Base-by-base conservation (phyloP, 2,113 vertebrate species). In the Rhinichthys klamathensis region DNA sequence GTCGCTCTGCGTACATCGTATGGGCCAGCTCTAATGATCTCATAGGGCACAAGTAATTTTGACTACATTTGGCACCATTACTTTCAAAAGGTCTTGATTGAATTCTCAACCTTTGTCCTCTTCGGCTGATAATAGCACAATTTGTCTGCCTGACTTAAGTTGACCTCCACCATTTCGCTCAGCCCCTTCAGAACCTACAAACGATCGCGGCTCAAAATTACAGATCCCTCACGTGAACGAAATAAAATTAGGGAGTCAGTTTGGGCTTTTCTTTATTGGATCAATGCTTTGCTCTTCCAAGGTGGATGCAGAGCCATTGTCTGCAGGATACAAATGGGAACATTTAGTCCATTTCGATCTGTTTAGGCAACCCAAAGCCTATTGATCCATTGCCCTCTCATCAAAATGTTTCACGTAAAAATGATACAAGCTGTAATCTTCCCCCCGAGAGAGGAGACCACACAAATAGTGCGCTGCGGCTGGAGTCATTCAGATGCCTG, bases 241-340 rank as follows among this genome's bases (percentile, higher is more conserved):
- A 87, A 79, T 82, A 88, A 87, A 92, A 90, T 86, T 84, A 90
- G 76, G 60, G 74, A 85, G 85, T 82, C 80, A 87, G 38, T 44
- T 70, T 49, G 73, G 89, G 38, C 77, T 86, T 88, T 87, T 61
- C 84, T 83, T 89, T 15, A 86, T 88, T 88, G 67, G 87, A 93
- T 95, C 93, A 91, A 94, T 93, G 89, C 58, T 32, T 87, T 89
- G 91, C 91, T 93, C 90, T 90, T 91, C 89, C 82, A 87, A 89
- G 85, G 86, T 84, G 38, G 87, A 91, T 87, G 89, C 91, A 88
- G 79, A 70, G 86, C 87, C 87, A 89, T 90, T 92, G 91, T 89
- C 91, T 92, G 88, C 91, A 90, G 84, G 84, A 91, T 92, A 92
- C 90, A 93, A 92, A 91, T 92, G 86, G 91, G 89, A 83, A 84